These are phyloP conservation scores for Palythoa grandis DNA, from an alignment of 92 coral and sea anemone species.

Conservation along the genomic window DNA sequence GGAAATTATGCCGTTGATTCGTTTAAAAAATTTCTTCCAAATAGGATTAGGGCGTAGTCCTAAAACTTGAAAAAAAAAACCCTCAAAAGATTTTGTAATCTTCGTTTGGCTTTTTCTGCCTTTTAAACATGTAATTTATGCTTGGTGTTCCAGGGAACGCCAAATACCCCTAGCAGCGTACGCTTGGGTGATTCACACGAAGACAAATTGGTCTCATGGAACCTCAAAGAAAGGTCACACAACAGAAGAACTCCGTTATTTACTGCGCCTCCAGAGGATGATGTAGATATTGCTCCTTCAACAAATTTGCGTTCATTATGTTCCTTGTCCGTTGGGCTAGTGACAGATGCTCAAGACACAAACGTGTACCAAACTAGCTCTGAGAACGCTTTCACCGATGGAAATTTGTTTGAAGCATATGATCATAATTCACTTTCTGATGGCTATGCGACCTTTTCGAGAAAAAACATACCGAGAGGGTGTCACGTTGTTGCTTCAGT, in stretches of 20 bases:
- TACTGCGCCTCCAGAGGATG: slow-evolving; percentile 7
- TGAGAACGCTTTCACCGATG: neutral
- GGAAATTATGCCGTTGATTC: too few species aligned
- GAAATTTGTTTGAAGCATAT: neutral
- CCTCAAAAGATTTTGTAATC: neutral
- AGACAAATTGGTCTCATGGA: neutral
- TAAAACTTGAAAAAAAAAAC: too few species aligned
- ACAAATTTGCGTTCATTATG: too few species aligned
- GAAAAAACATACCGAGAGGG: neutral
- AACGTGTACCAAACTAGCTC: neutral
- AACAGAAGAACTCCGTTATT: slow-evolving; percentile 1
- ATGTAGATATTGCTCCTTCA: neutral
- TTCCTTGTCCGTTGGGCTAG: neutral
- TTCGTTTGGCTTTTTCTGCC: too few species aligned
- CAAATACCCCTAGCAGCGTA: neutral
- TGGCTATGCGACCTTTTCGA: neutral
- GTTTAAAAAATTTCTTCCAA: too few species aligned
- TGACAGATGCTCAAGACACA: neutral
- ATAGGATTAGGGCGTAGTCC: too few species aligned
- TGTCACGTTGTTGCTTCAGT: neutral
- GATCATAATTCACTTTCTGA: neutral
- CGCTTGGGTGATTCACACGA: neutral
- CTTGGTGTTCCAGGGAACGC: neutral
- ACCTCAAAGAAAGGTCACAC: neutral
- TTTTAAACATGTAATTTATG: neutral